Percentiles rank a stretch among this genome's conserved stretches.
Evolutionary conservation across 2,797 vertebrate genomes (phyloP).

Genomic region (Xyrichtys novacula): DNA sequence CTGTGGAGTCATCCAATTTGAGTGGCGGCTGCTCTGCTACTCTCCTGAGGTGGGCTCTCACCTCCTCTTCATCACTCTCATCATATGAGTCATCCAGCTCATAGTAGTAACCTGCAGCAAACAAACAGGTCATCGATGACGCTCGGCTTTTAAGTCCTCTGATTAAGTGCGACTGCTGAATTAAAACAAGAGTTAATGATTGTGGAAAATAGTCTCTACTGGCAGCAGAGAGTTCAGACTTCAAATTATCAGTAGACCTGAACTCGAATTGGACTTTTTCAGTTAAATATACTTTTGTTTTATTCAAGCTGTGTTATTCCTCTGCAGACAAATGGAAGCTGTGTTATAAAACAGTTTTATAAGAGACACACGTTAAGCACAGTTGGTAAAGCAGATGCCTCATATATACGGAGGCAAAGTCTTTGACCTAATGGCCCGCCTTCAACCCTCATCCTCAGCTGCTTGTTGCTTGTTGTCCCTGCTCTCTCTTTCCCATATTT

Average conservation of each 20-base stretch:
- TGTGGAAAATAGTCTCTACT: too few species aligned
- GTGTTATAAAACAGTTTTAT: too few species aligned
- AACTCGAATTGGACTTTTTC: not conserved
- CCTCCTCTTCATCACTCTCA: conserved; percentile 97
- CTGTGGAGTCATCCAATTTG: conserved; percentile 94
- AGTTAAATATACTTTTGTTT: not conserved
- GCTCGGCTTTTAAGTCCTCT: conserved; percentile 9
- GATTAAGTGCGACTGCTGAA: conserved; percentile 9
- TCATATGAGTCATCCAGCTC: conserved; percentile 98
- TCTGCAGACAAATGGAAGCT: too few species aligned
- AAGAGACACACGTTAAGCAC: too few species aligned
- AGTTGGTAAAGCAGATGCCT: too few species aligned
- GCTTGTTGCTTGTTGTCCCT: too few species aligned
- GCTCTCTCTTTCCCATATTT: too few species aligned
- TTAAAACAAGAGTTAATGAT: not conserved
- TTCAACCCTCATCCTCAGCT: too few species aligned
- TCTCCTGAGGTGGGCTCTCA: conserved; percentile 94
- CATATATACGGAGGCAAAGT: too few species aligned
- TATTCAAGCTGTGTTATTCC: not conserved
- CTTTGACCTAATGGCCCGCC: too few species aligned
- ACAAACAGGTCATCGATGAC: conserved; percentile 36
- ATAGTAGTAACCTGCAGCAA: conserved; percentile 93
- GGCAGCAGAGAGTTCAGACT: not conserved
- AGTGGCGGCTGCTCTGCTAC: conserved; percentile 95
- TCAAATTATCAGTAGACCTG: not conserved